phyloP scores from a whole-genome alignment of 2,888 invertebrate species.

The Epinotia ramella region DNA sequence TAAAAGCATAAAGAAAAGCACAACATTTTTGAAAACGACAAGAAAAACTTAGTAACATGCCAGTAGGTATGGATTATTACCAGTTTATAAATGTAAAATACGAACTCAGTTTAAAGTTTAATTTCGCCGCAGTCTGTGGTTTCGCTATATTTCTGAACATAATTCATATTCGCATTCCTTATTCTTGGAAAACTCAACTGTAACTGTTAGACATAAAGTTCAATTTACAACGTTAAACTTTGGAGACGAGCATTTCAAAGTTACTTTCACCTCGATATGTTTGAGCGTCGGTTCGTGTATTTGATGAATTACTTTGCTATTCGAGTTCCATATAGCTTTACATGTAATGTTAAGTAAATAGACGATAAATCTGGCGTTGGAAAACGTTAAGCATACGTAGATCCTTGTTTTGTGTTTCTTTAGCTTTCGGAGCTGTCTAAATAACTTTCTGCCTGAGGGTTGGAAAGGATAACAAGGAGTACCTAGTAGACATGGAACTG shows the following conservation, averaged over 20 bases:
- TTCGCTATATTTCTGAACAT: not conserved
- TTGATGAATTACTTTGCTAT: not conserved
- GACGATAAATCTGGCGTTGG: not conserved
- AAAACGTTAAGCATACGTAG: too few species aligned
- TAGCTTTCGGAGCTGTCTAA: too few species aligned
- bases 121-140: not conserved
- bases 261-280: not conserved
- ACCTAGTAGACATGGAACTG: too few species aligned
- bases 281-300: not conserved
- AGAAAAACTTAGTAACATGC: not conserved
- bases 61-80: too few species aligned
- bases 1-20: too few species aligned
- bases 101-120: not conserved
- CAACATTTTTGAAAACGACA: too few species aligned
- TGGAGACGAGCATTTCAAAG: not conserved
- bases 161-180: not conserved
- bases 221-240: not conserved
- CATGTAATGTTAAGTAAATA: not conserved
- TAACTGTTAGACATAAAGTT: not conserved
- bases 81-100: not conserved
- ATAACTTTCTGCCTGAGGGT: too few species aligned
- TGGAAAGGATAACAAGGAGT: too few species aligned
- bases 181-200: not conserved
- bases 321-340: not conserved
- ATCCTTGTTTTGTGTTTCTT: too few species aligned